A percentile compares a stretch with the other conserved stretches of the same genome.
phyloP scores from a whole-genome alignment of 2,797 vertebrate genomes.

The Graptemys geographica region DNA sequence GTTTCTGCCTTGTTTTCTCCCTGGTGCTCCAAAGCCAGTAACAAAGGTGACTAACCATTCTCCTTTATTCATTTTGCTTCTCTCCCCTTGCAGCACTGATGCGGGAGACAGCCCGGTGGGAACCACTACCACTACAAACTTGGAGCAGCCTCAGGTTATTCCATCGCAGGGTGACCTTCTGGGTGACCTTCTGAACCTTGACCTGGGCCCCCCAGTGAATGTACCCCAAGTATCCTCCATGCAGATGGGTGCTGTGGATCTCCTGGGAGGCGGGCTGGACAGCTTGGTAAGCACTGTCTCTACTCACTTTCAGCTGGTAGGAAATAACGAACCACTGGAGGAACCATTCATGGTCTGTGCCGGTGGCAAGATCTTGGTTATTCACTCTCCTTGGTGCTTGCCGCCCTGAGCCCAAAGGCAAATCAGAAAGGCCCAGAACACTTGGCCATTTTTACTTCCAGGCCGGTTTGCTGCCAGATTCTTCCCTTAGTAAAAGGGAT shows the following conservation, averaged over 20 bases:
- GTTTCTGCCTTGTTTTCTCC: not conserved
- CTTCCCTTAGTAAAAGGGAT: not conserved
- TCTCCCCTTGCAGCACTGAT: constrained; percentile 84
- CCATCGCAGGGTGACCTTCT: constrained; percentile 96
- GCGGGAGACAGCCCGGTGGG: constrained; percentile 96
- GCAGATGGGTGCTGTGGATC: constrained; percentile 98
- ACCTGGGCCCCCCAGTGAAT: constrained; percentile 94
- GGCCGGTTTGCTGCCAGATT: constrained; percentile 9
- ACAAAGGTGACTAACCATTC: not conserved
- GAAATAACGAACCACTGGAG: constrained; percentile 15
- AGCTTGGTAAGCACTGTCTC: constrained; percentile 88
- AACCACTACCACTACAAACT: constrained; percentile 81
- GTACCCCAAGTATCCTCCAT: constrained; percentile 95
- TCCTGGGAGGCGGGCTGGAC: constrained; percentile 96
- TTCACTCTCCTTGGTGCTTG: constrained; percentile 29
- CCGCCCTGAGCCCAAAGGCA: constrained; percentile 29
- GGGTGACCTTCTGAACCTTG: constrained; percentile 96
- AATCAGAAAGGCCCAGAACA: constrained; percentile 47
- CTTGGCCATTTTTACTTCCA: not conserved
- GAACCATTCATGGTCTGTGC: constrained; percentile 50
- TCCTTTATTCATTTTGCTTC: not conserved
- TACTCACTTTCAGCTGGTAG: constrained; percentile 1
- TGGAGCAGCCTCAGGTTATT: constrained; percentile 95
- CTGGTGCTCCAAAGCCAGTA: not conserved
- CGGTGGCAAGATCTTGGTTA: constrained; percentile 31